Percentiles rank a stretch among this genome's conserved stretches.
phyloP scores from a whole-genome alignment of 2,797 vertebrate genomes.

The Danio aesculapii region DNA sequence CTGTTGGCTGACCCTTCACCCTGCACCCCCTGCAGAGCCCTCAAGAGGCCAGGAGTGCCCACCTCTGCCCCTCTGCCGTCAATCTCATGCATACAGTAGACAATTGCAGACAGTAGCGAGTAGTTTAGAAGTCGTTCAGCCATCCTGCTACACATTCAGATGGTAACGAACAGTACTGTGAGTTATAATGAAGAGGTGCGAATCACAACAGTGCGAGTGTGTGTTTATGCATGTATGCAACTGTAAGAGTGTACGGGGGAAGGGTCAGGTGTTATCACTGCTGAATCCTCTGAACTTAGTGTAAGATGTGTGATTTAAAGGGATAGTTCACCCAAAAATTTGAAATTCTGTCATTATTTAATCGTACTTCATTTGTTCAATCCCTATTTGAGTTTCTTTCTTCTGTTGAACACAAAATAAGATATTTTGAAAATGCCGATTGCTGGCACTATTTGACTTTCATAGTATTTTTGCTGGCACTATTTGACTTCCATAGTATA shows the following conservation, averaged over 20 bases:
- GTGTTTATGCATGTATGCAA: slow-evolving; percentile 38
- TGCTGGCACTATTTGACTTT: too few relatives aligned
- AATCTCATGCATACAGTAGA: slow-evolving; percentile 61
- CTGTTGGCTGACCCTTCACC: slow-evolving; percentile 33
- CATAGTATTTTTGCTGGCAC: too few relatives aligned
- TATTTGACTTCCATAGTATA: too few relatives aligned
- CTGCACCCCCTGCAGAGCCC: slow-evolving; percentile 19
- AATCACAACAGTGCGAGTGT: slow-evolving; percentile 40
- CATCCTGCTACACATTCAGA: slow-evolving; percentile 78
- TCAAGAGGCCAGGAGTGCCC: slow-evolving; percentile 53
- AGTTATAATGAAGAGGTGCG: slow-evolving; percentile 52
- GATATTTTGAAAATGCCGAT: too few relatives aligned
- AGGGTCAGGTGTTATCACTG: slow-evolving; percentile 25
- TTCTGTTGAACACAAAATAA: too few relatives aligned
- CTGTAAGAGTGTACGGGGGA: slow-evolving; percentile 56
- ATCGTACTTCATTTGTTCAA: too few relatives aligned
- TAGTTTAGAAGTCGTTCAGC: slow-evolving; percentile 48
- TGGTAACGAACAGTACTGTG: slow-evolving; percentile 70
- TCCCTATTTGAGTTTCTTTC: too few relatives aligned
- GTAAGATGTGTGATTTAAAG: neutral
- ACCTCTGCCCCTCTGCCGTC: slow-evolving; percentile 65
- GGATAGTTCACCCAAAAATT: neutral
- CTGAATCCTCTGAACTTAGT: neutral
- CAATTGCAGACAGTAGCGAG: slow-evolving; percentile 38
- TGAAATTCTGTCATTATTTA: too few relatives aligned